A percentile compares a stretch with the other conserved stretches of the same genome.
Conservation (phyloP, 2,888 invertebrate genomes). For the Liopterus haemorrhoidalis region DNA sequence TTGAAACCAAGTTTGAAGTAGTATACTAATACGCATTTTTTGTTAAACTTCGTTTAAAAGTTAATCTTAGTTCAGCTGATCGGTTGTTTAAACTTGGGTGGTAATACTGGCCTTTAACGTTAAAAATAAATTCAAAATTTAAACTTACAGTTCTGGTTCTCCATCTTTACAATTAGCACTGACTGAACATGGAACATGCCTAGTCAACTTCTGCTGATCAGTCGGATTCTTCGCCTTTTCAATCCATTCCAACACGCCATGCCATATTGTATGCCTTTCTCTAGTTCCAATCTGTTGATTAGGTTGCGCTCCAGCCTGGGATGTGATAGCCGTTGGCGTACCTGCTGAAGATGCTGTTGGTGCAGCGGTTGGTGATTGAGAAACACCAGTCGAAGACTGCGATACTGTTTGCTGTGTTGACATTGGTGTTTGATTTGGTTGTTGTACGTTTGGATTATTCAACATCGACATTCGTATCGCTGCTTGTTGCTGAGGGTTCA, state of each 20-base stretch:
- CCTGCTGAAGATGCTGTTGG: constrained; percentile 21
- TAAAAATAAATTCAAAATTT: constrained; percentile 9
- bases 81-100: too few relatives aligned
- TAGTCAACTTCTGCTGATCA: constrained; percentile 69
- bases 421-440: constrained; percentile 9
- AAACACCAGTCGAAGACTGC: constrained; percentile 31
- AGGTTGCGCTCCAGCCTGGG: constrained; percentile 37
- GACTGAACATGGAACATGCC: constrained; percentile 73
- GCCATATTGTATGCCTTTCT: constrained; percentile 55
- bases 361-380: constrained; percentile 23
- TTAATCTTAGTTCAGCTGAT: too few relatives aligned
- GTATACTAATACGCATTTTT: too few relatives aligned
- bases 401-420: constrained; percentile 16
- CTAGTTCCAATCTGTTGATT: constrained; percentile 45
- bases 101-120: too few relatives aligned
- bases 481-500: constrained; percentile 41
- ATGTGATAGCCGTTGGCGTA: constrained; percentile 36
- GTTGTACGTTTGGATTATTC: constrained; percentile 27
- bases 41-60: too few relatives aligned
- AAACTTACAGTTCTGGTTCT: constrained; percentile 74
- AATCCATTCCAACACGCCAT: constrained; percentile 84
- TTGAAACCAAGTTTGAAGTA: too few relatives aligned
- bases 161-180: constrained; percentile 69
- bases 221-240: constrained; percentile 77
- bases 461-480: constrained; percentile 42